A percentile compares a stretch with the other conserved stretches of the same genome.
Conservation (phyloP, 2,888 invertebrate species). For the Ischnura elegans region DNA sequence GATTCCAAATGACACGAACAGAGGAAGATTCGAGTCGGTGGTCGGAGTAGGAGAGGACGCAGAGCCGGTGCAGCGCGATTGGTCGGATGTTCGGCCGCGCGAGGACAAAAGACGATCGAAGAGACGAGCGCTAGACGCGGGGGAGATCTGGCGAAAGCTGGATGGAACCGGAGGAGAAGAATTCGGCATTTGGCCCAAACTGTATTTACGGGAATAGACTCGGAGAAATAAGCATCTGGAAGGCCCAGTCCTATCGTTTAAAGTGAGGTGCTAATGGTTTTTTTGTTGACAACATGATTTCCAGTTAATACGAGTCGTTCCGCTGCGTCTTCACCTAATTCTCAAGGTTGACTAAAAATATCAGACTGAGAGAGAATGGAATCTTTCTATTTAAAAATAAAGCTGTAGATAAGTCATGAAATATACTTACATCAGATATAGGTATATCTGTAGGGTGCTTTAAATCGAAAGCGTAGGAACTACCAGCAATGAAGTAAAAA, state of each 20-base stretch:
- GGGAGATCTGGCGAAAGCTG: slow-evolving; percentile 25
- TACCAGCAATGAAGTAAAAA: no score
- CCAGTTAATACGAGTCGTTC: not conserved
- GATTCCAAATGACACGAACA: slow-evolving; percentile 16
- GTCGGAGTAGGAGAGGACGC: not conserved
- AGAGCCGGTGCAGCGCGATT: slow-evolving; percentile 1
- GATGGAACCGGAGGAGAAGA: not conserved
- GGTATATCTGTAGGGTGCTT: no score
- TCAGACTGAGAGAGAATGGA: not conserved
- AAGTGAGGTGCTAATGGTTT: not conserved
- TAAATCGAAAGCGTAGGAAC: no score
- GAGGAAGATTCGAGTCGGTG: not conserved
- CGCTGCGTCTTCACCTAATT: not conserved
- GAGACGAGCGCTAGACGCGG: not conserved
- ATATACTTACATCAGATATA: no score
- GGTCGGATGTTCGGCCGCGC: not conserved
- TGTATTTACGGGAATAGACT: slow-evolving; percentile 6
- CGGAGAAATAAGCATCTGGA: not conserved
- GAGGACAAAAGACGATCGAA: slow-evolving; percentile 12
- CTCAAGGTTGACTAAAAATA: not conserved
- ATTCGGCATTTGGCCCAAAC: slow-evolving; percentile 14
- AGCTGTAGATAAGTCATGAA: no score
- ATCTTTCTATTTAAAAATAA: no score
- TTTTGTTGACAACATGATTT: not conserved
- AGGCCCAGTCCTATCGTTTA: not conserved